Evolutionary conservation across 2,888 invertebrate species (phyloP).

Genomic region (Saturnia japonica): DNA sequence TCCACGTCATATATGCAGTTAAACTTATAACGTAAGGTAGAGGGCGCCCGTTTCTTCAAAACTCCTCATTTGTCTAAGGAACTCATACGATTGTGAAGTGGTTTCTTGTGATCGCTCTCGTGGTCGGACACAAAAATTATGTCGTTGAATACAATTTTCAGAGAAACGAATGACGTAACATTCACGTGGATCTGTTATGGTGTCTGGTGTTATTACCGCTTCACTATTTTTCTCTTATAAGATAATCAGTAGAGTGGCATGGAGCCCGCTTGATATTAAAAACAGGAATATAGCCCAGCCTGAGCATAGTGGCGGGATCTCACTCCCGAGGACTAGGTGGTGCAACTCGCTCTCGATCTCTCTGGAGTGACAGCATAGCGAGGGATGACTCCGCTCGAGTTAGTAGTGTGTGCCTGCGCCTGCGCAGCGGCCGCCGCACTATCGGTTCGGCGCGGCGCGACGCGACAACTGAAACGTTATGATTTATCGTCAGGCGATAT

Average conservation of each 20-base stretch:
- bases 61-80: not conserved
- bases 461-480: not conserved
- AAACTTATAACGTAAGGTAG: not conserved
- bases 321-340: not conserved
- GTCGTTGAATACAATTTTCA: not conserved
- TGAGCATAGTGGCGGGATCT: not conserved
- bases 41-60: not conserved
- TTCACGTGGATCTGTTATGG: not conserved
- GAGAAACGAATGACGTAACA: not conserved
- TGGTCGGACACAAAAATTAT: not conserved
- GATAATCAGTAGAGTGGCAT: not conserved
- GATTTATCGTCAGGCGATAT: conserved; percentile 1
- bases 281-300: not conserved
- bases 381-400: not conserved
- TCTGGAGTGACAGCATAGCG: no score
- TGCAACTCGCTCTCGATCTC: no score
- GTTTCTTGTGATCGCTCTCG: no score
- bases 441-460: not conserved
- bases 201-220: not conserved
- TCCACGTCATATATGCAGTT: not conserved
- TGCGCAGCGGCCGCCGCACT: not conserved
- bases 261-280: no score
- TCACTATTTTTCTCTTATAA: not conserved
- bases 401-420: not conserved
- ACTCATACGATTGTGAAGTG: no score